Conservation (phyloP, 2,888 invertebrate species). For the Prenolepis imparis region DNA sequence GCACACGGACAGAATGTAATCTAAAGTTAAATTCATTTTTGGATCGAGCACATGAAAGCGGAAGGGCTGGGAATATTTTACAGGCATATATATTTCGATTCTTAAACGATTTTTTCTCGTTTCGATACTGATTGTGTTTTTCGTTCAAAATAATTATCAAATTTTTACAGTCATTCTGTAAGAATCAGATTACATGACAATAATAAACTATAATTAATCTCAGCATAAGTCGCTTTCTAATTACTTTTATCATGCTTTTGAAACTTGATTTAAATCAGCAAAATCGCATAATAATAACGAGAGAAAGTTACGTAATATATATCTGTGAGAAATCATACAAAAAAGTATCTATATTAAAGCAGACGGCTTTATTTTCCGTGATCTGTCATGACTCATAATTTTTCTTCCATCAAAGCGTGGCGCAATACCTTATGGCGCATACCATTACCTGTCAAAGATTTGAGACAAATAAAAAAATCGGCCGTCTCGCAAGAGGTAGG, state of each 20-base stretch:
- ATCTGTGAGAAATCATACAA: not conserved
- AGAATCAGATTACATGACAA: not conserved
- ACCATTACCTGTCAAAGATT: constrained; percentile 45
- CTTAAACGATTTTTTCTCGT: not conserved
- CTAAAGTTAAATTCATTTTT: constrained; percentile 47
- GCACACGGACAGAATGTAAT: constrained; percentile 50
- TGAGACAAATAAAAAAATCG: constrained; percentile 68
- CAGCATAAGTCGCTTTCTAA: not conserved
- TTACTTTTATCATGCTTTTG: not conserved
- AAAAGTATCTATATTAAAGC: not conserved
- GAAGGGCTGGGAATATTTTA: constrained; percentile 12
- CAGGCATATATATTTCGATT: not conserved
- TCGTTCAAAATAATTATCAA: not conserved
- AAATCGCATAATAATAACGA: not conserved
- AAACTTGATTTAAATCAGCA: not conserved
- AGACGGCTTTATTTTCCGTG: not conserved
- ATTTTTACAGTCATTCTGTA: not conserved
- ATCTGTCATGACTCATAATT: constrained; percentile 22
- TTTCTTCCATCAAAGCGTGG: constrained; percentile 30
- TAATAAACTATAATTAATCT: not conserved
- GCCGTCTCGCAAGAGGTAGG: constrained; percentile 66
- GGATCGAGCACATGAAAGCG: not conserved
- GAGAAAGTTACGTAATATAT: not conserved
- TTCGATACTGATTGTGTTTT: not conserved
- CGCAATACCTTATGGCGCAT: constrained; percentile 58